Percentiles rank a stretch among this genome's conserved stretches.
Evolutionary conservation across 53 echinoderm and acorn worm genomes (phyloP).

Genomic region (Stichopus horrens): DNA sequence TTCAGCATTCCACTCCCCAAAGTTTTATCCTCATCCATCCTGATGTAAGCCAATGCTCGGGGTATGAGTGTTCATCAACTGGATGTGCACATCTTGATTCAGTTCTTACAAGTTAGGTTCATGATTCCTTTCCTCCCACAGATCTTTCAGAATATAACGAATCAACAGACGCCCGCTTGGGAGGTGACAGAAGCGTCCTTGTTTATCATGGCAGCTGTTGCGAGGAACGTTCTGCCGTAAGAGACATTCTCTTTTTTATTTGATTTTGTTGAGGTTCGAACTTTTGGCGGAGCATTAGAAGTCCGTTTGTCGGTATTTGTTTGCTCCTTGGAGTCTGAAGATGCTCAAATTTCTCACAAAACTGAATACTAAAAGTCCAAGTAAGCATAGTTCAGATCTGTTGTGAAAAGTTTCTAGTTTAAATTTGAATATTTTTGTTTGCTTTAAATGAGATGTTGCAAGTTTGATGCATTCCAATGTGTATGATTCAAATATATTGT

Average conservation of each 20-base stretch:
- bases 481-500: no score
- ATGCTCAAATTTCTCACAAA: not conserved
- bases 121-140: conserved; percentile 22
- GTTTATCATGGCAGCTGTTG: conserved; percentile 90
- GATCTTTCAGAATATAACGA: conserved; percentile 90
- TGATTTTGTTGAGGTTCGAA: not conserved
- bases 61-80: no score
- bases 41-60: no score
- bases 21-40: no score
- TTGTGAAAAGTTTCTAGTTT: no score
- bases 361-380: not conserved
- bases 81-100: not conserved
- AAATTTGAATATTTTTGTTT: no score
- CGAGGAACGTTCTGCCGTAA: conserved; percentile 94
- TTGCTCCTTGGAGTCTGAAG: no score
- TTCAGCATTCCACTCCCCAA: not conserved
- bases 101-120: not conserved
- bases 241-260: conserved; percentile 31
- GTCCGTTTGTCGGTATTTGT: not conserved
- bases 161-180: conserved; percentile 84
- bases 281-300: not conserved
- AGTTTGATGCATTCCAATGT: no score
- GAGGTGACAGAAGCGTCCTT: conserved; percentile 86
- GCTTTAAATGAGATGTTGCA: no score
- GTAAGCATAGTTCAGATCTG: not conserved